A percentile compares a stretch with the other conserved stretches of the same genome.
phyloP scores from a whole-genome alignment of 2,113 vertebrate genomes.

The Ivindomyrus marchei region DNA sequence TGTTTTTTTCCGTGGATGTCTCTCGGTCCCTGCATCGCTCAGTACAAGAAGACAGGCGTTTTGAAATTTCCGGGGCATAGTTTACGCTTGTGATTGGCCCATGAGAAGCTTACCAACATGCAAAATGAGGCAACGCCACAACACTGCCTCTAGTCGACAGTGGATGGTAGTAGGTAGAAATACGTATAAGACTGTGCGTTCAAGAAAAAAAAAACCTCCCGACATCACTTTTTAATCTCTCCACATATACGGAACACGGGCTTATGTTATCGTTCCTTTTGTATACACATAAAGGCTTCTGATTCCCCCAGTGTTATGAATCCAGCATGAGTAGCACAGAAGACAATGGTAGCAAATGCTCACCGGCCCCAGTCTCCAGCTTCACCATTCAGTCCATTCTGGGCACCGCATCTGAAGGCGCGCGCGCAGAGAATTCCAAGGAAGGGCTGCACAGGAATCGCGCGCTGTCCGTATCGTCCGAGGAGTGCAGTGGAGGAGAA shows the following conservation, averaged over 20 bases:
- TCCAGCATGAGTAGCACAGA: conserved; percentile 77
- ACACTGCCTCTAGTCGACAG: conserved; percentile 52
- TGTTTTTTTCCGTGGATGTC: neutral
- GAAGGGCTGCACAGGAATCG: conserved; percentile 48
- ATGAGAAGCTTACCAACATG: conserved; percentile 63
- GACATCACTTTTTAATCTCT: neutral
- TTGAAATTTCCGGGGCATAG: conserved; percentile 65
- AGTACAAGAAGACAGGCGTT: conserved; percentile 28
- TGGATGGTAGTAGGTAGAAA: conserved; percentile 47
- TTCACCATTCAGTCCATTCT: conserved; percentile 81
- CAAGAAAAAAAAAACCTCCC: conserved; percentile 41
- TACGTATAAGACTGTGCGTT: conserved; percentile 55
- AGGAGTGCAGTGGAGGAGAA: conserved; percentile 63
- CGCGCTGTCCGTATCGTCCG: conserved; percentile 70
- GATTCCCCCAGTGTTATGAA: conserved; percentile 64
- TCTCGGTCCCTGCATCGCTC: neutral
- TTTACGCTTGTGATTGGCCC: conserved; percentile 66
- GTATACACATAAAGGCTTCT: neutral
- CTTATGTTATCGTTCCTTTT: conserved; percentile 9
- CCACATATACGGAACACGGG: neutral
- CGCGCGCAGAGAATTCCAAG: conserved; percentile 39
- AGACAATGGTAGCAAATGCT: conserved; percentile 63
- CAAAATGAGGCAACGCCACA: conserved; percentile 71
- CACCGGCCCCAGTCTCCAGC: conserved; percentile 68
- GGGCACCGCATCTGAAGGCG: conserved; percentile 58